These are phyloP conservation scores for Dolichallabes microphthalmus DNA, from an alignment of 2,113 vertebrate species.

Conservation along the genomic window DNA sequence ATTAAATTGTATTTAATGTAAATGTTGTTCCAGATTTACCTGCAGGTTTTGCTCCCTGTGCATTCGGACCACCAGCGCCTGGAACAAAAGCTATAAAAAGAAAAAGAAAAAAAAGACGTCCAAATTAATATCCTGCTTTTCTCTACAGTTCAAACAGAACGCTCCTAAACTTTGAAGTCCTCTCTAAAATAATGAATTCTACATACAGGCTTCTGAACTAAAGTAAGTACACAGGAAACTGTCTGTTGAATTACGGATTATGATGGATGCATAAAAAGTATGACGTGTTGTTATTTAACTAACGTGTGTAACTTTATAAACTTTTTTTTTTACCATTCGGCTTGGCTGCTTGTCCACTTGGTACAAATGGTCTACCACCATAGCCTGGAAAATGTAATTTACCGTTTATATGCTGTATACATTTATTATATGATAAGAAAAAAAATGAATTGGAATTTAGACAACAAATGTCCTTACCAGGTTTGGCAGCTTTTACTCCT, in stretches of 20 bases:
- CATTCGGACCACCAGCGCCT: constrained; percentile 2
- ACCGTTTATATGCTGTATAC: not conserved
- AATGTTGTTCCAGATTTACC: not conserved
- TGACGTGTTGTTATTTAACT: not conserved
- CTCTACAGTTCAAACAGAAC: not conserved
- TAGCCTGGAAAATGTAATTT: constrained; percentile 27
- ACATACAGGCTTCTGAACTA: not conserved
- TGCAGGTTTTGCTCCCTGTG: constrained; percentile 26
- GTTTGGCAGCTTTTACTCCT: constrained; percentile 33
- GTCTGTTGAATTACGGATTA: not conserved
- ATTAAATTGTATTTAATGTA: not conserved
- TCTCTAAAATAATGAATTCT: not conserved
- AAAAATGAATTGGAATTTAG: not conserved
- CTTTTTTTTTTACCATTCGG: constrained; percentile 25
- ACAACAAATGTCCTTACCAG: constrained; percentile 16
- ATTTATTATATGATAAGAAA: not conserved
- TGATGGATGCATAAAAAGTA: not conserved
- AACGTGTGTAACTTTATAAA: not conserved
- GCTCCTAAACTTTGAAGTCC: not conserved
- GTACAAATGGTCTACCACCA: constrained; percentile 20
- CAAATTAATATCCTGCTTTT: not conserved
- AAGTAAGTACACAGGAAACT: not conserved
- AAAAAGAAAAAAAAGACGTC: not conserved
- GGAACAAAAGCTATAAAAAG: constrained; percentile 14
- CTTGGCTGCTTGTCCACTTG: constrained; percentile 41